Evolutionary conservation across 2,797 vertebrate species (phyloP), one percentile per base, ranked within the genome.

Genomic region (Mormyrops attenuatus): DNA sequence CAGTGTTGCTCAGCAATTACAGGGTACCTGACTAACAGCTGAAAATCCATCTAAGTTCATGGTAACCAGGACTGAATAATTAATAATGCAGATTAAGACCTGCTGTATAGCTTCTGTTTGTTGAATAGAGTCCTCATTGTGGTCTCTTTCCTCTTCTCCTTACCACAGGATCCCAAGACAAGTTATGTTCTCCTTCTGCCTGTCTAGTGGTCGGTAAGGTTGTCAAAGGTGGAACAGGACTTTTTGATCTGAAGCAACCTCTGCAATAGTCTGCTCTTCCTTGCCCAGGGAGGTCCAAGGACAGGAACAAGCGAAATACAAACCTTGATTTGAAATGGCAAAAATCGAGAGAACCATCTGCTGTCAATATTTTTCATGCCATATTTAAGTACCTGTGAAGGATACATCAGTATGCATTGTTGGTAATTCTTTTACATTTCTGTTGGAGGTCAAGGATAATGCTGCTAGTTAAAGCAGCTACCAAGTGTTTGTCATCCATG

Each of bases 181-280:
- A 96, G 26, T 96, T 99, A 90, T 93, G 92, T 5, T 99, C 98
- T 0, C 98, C 98, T 2, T 99, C 98, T 0, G 98, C 98, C 0
- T 98, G 98, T 92, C 94, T 99, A 0, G 97, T 99, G 80, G 97
- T 97, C 0, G 98, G 98, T 22, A 99, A 99, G 90, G 97, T 99
- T 0, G 98, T 99, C 55, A 98, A 95, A 95, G 98, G 97, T 44
- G 98, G 98, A 85, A 99, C 98, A 0, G 98, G 98, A 57, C 95
- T 99, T 88, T 99, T 99, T 91, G 98, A 99, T 44, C 96, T 99
- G 88, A 99, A 99, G 87, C 98, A 99, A 53, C 98, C 98, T 1
- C 95, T 99, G 90, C 95, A 95, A 60, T 98, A 96, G 90, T 22
- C 3, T 52, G 8, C 49, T 53, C 52, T 52, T 52, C 38, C 6